Evolutionary conservation across 2,888 invertebrate species (phyloP), one percentile per base, ranked within the genome.

Genomic region (Lasioglossum figueresi): DNA sequence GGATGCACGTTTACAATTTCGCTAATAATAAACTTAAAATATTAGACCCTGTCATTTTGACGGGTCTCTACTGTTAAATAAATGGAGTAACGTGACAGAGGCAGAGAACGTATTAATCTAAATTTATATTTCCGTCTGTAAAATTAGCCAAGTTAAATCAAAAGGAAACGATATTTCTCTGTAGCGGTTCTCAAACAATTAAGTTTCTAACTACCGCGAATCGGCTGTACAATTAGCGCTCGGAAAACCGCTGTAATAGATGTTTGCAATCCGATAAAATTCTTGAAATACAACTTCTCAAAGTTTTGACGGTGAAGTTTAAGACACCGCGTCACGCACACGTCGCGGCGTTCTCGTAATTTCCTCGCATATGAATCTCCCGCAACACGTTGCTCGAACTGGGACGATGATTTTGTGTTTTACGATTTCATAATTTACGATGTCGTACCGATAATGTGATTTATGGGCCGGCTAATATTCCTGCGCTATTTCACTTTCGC

Each of bases 401-500:
- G 31, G 63, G 14, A 31, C 76, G 76, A 76, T 76, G 76, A 63
- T 63, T 63, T 63, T 40, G 63, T 37, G 40, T 27, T n/a, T 27
- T 52, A 75, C 34, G 66, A 76, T 76, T 56, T 72, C 6, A 70
- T 59, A 59, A 71, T 77, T 77, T 71, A 71, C 12, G 23, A 40
- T 16, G 16, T 45, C 70, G 71, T 27, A 23, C 2, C 23, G 45
- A 63, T 59, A 77, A n/a, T 27, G 16, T 16, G 27, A 72, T 78
- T 81, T 81, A 81, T 71, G 59, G 40, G 6, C 31, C 27, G 71
- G 63, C 31, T 34, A 23, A 72, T 27, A 63, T 63, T 78, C 34
- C 52, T 80, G 43, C 45, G 23, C n/a, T 37, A 70, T 56, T 76
- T 76, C 31, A 70, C 80, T 71, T 70, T 80, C 70, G 27, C 70